Base-by-base conservation (phyloP, 2,797 vertebrate genomes). In the Trachurus trachurus region DNA sequence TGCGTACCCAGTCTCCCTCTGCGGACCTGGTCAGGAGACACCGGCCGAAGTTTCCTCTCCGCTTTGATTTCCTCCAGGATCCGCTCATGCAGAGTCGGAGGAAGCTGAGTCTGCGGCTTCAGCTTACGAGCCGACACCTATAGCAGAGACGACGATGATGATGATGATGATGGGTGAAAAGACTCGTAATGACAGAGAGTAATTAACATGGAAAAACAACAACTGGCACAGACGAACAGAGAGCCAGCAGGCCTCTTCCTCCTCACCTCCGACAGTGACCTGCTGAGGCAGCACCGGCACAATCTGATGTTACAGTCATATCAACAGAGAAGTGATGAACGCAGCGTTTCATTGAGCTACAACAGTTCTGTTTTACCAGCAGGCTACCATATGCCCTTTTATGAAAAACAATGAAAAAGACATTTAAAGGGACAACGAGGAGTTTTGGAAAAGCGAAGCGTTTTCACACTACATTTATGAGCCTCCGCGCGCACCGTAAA, bases 41-140 rank as follows among this genome's bases (percentile, higher is more conserved):
- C 97, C 0, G 97, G 97, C 13, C 97, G 96, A n/a, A 99, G 89
- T 84, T 99, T 99, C 87, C 97, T 95, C 91, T 99, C 98, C 1
- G 98, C 91, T 84, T 98, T 99, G 92, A 99, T 99, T 89, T 96
- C 98, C 80, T 98, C 96, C 78, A 99, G 94, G 77, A 99, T 98
- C 72, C 97, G 94, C 75, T 99, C 98, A 1, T 99, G 98, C 29
- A 99, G 96, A 17, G 97, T 98, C 15, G 95, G 97, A 34, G 98
- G 98, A 78, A 90, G 94, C 34, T 96, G 95, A 6, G 96, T 95
- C 37, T 96, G 97, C 26, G 98, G 98, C 85, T 98, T 99, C 88
- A 99, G 92, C 81, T 98, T 98, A 73, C 98, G 96, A 34, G 97
- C 97, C 0, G 98, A 96, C 37, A 94, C 98, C 98, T 99, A 9